These are phyloP conservation scores for Crotalus helleri DNA, from an alignment of 2,113 vertebrate species.

Conservation along the genomic window DNA sequence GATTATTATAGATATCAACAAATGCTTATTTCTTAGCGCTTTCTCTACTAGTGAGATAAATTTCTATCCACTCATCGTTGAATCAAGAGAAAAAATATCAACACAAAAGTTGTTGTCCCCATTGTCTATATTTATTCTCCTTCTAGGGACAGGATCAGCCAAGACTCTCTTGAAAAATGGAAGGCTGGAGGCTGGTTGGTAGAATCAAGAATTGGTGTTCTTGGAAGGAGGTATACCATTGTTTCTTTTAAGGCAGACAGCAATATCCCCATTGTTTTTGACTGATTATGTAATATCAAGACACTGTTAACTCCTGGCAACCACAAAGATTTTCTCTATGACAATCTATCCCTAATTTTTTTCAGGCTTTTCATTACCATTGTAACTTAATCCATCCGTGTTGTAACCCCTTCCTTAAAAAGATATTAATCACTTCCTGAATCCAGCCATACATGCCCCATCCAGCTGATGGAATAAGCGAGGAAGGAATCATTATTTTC, in stretches of 20 bases:
- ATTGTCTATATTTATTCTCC: neutral
- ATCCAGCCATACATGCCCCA: neutral
- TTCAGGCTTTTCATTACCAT: neutral
- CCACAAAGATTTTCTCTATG: neutral
- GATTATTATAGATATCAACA: neutral
- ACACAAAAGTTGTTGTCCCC: neutral
- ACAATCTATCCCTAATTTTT: neutral
- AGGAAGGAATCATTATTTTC: neutral
- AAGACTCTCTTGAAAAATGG: neutral
- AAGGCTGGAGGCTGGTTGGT: neutral
- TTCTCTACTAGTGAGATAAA: neutral
- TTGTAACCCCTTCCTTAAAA: neutral
- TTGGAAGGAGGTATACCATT: neutral
- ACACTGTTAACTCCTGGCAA: neutral
- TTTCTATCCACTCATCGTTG: neutral
- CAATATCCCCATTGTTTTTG: neutral
- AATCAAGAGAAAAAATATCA: neutral
- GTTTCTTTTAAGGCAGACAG: neutral
- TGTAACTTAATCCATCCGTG: neutral
- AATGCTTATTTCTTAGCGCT: neutral
- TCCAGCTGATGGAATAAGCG: neutral
- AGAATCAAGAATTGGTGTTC: neutral
- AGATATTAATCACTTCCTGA: neutral
- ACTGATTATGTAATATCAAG: neutral
- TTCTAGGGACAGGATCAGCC: neutral